Base-by-base conservation (phyloP, 2,113 vertebrate species). In the Propithecus coquereli region DNA sequence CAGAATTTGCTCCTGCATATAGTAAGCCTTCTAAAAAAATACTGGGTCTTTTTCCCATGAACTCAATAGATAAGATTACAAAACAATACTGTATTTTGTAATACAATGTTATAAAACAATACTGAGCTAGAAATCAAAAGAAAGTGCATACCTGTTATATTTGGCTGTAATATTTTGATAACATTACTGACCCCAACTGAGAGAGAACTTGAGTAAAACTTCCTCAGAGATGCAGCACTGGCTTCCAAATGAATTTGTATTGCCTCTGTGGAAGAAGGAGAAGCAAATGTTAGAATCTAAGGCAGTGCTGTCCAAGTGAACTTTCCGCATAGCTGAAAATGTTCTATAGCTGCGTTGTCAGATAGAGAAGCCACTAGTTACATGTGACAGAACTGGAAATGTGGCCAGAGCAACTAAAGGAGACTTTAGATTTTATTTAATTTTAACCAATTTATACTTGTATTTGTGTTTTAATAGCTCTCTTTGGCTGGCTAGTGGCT, bases 81-180 rank as follows among this genome's bases (percentile, higher is more conserved):
- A 74, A 90, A 84, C 30, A 54, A 52, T 66, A n/a, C 27, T 23
- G 52, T 94, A 54, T 54, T 54, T 18, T 54, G 17, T 54, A 54
- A 54, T 18, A 54, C 52, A 54, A 17, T 54, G 17, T 87, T 76
- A n/a, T 20, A 74, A 74, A 90, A 84, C 30, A 47, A 52, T 66
- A n/a, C 14, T 23, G 66, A 94, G 17, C 37, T 57, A 92, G 43
- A 91, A 90, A 71, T 52, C 52, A 87, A 91, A 96, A 96, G 18
- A 59, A 90, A 57, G 59, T 30, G 23, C 82, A 89, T 98, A 99
- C 99, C 99, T 97, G 98, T 99, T 98, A 98, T 98, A 98, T 99
- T 99, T 71, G 99, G 99, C 76, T 99, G 99, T 10, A 99, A 98
- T 96, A 99, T 96, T 98, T 99, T 99, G 50, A 99, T 98, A 54